Percentiles rank a stretch among this genome's conserved stretches.
Evolutionary conservation across 2,797 vertebrate genomes (phyloP).

Genomic region (Spheniscus humboldti): DNA sequence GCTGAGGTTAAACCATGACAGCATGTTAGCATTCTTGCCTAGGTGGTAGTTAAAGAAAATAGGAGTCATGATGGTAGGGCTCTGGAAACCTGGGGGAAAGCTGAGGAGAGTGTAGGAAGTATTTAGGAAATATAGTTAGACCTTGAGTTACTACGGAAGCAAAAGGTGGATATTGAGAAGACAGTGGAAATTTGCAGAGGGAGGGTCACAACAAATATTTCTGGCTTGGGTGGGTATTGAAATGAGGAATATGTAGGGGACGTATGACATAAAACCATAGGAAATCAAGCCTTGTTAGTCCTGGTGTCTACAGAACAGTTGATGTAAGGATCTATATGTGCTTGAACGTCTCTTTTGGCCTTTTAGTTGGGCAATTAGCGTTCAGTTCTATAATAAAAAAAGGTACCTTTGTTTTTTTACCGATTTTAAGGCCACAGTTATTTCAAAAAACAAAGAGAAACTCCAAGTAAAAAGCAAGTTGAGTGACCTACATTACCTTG

Average conservation of each 20-base stretch:
- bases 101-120: not conserved
- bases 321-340: not conserved
- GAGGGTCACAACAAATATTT: not conserved
- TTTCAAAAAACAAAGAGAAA: not conserved
- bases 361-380: not conserved
- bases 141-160: not conserved
- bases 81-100: not conserved
- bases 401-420: not conserved
- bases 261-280: not conserved
- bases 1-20: too few relatives aligned
- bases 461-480: not conserved
- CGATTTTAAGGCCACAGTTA: not conserved
- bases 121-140: not conserved
- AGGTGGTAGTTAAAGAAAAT: not conserved
- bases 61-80: not conserved
- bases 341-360: not conserved
- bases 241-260: not conserved
- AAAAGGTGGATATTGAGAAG: not conserved
- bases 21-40: not conserved
- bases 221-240: not conserved
- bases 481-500: not conserved
- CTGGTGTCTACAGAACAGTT: not conserved
- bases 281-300: not conserved
- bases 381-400: not conserved
- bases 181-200: not conserved